Conservation (phyloP, 2,888 invertebrate species). For the Metellina segmentata region DNA sequence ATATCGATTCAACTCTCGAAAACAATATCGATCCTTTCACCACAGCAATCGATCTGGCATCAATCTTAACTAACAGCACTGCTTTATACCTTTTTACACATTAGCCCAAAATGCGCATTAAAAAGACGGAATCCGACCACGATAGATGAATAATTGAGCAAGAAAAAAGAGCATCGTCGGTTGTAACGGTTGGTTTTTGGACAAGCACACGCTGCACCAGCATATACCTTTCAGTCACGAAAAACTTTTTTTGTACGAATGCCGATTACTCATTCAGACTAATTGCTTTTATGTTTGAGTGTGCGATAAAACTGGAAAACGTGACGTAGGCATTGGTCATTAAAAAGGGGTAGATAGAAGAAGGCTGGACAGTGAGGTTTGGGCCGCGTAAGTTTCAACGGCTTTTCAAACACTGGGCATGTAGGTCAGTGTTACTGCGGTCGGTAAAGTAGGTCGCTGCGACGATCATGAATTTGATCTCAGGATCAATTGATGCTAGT, state of each 20-base stretch:
- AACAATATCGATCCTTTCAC: too few species aligned
- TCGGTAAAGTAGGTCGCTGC: too few species aligned
- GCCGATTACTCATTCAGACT: constrained; percentile 18
- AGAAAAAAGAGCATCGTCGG: neutral
- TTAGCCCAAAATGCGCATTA: neutral
- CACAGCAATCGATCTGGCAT: too few species aligned
- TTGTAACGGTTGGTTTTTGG: neutral
- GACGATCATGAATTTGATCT: neutral
- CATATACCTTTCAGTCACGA: neutral
- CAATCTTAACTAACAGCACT: neutral
- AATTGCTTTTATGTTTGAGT: constrained; percentile 29
- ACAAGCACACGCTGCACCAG: neutral
- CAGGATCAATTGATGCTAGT: neutral
- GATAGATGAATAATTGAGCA: neutral
- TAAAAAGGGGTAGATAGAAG: neutral
- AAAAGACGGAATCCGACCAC: neutral
- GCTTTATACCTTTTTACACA: neutral
- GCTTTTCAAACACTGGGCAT: too few species aligned
- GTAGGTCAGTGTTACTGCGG: too few species aligned
- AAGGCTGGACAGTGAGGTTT: neutral
- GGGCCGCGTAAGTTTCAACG: too few species aligned
- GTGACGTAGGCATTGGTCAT: constrained; percentile 14
- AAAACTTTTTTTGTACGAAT: neutral
- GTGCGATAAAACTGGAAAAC: constrained; percentile 8
- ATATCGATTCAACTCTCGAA: too few species aligned